Conservation (phyloP, 2,797 vertebrate genomes). For the Masticophis lateralis region DNA sequence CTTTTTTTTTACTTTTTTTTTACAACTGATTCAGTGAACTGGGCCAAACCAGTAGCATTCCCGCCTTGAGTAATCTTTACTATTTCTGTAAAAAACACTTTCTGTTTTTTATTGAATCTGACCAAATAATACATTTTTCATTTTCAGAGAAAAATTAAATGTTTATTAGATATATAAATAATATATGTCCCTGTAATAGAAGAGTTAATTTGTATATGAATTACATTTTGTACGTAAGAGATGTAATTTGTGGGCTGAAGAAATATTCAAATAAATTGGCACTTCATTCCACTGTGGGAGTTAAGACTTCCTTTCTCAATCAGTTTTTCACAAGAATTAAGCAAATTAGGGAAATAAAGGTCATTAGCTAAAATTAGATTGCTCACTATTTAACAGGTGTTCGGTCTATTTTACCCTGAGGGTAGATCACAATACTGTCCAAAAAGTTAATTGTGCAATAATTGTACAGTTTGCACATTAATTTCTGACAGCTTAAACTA, state of each 20-base stretch:
- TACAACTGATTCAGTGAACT: too few species aligned
- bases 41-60: too few species aligned
- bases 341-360: constrained; percentile 56
- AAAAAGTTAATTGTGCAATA: constrained; percentile 62
- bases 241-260: neutral
- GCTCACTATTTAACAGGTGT: constrained; percentile 64
- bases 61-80: neutral
- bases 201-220: constrained; percentile 40
- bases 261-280: constrained; percentile 53
- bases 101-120: constrained; percentile 23
- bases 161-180: neutral
- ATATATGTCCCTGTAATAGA: constrained; percentile 23
- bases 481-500: constrained; percentile 52
- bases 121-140: neutral
- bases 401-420: constrained; percentile 56
- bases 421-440: constrained; percentile 44
- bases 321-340: constrained; percentile 54
- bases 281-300: constrained; percentile 53
- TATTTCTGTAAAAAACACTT: constrained; percentile 4
- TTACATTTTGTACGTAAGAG: constrained; percentile 35
- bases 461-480: constrained; percentile 48
- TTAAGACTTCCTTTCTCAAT: constrained; percentile 59
- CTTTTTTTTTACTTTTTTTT: too few species aligned
- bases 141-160: neutral
- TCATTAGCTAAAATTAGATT: constrained; percentile 59